Evolutionary conservation across 2,888 invertebrate genomes (phyloP).

Genomic region (Ectobius pallidus): DNA sequence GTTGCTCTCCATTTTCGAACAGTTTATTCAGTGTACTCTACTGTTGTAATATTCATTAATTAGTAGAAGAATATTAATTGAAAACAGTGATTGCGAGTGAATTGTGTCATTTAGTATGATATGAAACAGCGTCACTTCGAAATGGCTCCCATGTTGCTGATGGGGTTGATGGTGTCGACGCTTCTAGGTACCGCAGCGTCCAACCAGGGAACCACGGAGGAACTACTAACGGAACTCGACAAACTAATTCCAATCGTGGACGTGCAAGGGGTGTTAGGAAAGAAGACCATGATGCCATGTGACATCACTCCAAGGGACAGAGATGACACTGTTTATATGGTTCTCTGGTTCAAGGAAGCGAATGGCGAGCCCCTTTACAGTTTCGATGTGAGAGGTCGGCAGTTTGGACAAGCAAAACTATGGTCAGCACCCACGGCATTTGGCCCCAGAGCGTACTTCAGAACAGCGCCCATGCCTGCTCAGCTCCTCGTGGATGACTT

Average conservation of each 20-base stretch:
- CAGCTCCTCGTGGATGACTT: slow-evolving; percentile 64
- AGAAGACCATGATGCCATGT: slow-evolving; percentile 84
- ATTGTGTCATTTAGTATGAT: too few relatives aligned
- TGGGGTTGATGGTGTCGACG: neutral
- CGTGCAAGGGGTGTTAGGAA: slow-evolving; percentile 81
- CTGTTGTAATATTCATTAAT: too few relatives aligned
- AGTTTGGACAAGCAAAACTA: slow-evolving; percentile 61
- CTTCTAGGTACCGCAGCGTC: slow-evolving; percentile 18
- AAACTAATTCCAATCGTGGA: slow-evolving; percentile 77
- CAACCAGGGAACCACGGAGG: slow-evolving; percentile 39
- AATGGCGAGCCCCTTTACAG: slow-evolving; percentile 82
- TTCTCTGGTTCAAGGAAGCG: slow-evolving; percentile 87
- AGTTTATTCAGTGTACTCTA: too few relatives aligned
- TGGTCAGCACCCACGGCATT: slow-evolving; percentile 65
- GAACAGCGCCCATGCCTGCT: slow-evolving; percentile 62
- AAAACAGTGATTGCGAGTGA: too few relatives aligned
- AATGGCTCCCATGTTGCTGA: neutral
- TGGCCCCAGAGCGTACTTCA: slow-evolving; percentile 64
- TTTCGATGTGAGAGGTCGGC: slow-evolving; percentile 64
- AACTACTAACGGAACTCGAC: slow-evolving; percentile 42
- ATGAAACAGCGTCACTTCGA: neutral
- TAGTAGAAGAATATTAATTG: too few relatives aligned
- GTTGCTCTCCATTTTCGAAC: too few relatives aligned
- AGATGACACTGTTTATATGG: slow-evolving; percentile 85
- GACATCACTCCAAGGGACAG: slow-evolving; percentile 80